Percentiles rank a stretch among this genome's conserved stretches.
These are phyloP conservation scores for Carabus problematicus DNA, from an alignment of 2,888 invertebrate species.

Conservation along the genomic window DNA sequence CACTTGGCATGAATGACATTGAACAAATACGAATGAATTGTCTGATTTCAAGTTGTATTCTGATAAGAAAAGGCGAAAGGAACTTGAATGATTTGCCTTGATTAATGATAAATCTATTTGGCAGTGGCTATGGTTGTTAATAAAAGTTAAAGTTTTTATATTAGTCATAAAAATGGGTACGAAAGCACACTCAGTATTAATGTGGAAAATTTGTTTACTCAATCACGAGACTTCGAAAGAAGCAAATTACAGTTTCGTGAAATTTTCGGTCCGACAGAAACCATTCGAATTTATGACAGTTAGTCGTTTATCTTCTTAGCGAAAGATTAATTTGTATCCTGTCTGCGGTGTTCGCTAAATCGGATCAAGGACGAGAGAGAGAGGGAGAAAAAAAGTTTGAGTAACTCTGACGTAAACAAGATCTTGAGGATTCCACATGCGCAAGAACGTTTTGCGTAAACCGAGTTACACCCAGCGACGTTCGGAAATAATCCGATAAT, in stretches of 20 bases:
- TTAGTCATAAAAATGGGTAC: too few relatives aligned
- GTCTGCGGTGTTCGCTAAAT: conserved; percentile 4
- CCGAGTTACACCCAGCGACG: conserved; percentile 24
- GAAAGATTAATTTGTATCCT: conserved; percentile 34
- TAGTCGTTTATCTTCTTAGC: conserved; percentile 25
- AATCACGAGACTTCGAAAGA: conserved; percentile 17
- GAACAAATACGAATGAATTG: too few relatives aligned
- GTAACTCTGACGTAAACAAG: conserved; percentile 34
- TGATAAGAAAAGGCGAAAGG: too few relatives aligned
- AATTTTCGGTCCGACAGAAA: conserved; percentile 9
- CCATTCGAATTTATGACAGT: conserved; percentile 16
- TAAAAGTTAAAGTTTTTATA: too few relatives aligned
- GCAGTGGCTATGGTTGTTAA: too few relatives aligned
- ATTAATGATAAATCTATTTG: too few relatives aligned
- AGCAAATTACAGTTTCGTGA: conserved; percentile 13
- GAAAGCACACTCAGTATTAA: conserved; percentile 13
- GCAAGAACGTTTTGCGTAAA: conserved; percentile 27
- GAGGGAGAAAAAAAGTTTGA: conserved; percentile 23
- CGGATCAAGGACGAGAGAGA: conserved; percentile 4
- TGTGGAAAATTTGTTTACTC: conserved; percentile 14
- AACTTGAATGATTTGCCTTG: too few relatives aligned
- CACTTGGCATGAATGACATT: too few relatives aligned
- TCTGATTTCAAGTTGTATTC: too few relatives aligned
- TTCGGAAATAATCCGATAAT: conserved; percentile 45
- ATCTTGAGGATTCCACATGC: conserved; percentile 18